phyloP scores from a whole-genome alignment of 2,888 invertebrate species.

The Serrognathus titanus region DNA sequence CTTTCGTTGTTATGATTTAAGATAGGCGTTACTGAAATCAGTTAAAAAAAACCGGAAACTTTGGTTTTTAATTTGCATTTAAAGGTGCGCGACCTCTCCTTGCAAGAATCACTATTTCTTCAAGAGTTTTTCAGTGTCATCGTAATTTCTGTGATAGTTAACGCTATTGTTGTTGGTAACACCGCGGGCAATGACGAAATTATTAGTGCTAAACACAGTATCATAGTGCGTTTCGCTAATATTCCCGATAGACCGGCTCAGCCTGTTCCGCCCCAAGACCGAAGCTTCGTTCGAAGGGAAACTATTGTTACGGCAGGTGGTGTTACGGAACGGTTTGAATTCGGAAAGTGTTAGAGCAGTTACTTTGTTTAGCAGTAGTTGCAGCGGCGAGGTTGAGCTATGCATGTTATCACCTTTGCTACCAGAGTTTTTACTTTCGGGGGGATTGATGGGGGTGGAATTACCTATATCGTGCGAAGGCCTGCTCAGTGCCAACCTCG shows the following conservation, averaged over 20 bases:
- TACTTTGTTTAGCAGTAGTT: slow-evolving; percentile 42
- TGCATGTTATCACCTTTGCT: slow-evolving; percentile 31
- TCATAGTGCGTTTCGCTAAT: slow-evolving; percentile 53
- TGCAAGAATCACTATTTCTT: slow-evolving; percentile 12
- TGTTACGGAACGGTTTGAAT: slow-evolving; percentile 28
- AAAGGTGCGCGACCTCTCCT: not conserved
- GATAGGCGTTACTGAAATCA: too few relatives aligned
- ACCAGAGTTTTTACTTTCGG: slow-evolving; percentile 26
- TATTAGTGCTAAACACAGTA: slow-evolving; percentile 53
- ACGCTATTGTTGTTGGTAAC: slow-evolving; percentile 37
- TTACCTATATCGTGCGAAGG: slow-evolving; percentile 67
- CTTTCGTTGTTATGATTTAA: too few relatives aligned
- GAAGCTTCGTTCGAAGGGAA: slow-evolving; percentile 42
- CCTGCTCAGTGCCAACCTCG: slow-evolving; percentile 55
- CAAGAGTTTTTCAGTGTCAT: slow-evolving; percentile 29
- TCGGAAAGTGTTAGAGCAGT: slow-evolving; percentile 41
- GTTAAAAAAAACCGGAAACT: too few relatives aligned
- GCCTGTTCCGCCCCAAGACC: slow-evolving; percentile 38
- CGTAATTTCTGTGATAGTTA: slow-evolving; percentile 28
- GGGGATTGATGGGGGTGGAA: slow-evolving; percentile 45
- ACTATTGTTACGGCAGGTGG: slow-evolving; percentile 42
- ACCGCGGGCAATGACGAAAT: slow-evolving; percentile 47
- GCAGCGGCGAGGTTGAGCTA: slow-evolving; percentile 34
- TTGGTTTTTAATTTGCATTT: too few relatives aligned
- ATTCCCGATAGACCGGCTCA: slow-evolving; percentile 48